Evolutionary conservation across 2,797 vertebrate genomes (phyloP).

Genomic region (Pangasius sanitwongsei): DNA sequence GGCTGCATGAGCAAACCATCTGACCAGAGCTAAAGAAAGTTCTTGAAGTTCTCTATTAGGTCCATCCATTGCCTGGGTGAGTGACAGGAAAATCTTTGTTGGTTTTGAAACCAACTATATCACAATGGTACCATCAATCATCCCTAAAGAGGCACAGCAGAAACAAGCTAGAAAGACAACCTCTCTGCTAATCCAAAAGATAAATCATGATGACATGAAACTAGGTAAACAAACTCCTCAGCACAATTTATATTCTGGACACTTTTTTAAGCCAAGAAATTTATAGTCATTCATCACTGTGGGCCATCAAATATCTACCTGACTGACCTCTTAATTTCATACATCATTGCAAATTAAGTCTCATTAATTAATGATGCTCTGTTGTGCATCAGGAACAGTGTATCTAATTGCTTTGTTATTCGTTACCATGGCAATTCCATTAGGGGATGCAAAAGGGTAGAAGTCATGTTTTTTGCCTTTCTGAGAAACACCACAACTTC

Average conservation of each 20-base stretch:
- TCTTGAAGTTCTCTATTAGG: not conserved
- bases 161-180: not conserved
- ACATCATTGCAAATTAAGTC: not conserved
- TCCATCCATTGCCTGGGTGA: not conserved
- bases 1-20: not conserved
- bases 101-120: not conserved
- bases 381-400: not conserved
- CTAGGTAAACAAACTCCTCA: not conserved
- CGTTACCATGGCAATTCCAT: not conserved
- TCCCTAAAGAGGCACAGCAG: not conserved
- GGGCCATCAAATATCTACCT: not conserved
- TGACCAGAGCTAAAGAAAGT: not conserved
- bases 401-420: constrained; percentile 14
- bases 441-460: not conserved
- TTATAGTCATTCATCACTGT: not conserved
- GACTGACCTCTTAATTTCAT: constrained; percentile 10
- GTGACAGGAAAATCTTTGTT: not conserved
- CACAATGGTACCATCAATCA: not conserved
- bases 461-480: not conserved
- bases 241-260: not conserved
- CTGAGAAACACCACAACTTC: not conserved
- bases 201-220: not conserved
- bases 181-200: not conserved
- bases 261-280: not conserved
- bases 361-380: not conserved